Evolutionary conservation across 2,113 vertebrate species (phyloP).

Genomic region (Carassius auratus): DNA sequence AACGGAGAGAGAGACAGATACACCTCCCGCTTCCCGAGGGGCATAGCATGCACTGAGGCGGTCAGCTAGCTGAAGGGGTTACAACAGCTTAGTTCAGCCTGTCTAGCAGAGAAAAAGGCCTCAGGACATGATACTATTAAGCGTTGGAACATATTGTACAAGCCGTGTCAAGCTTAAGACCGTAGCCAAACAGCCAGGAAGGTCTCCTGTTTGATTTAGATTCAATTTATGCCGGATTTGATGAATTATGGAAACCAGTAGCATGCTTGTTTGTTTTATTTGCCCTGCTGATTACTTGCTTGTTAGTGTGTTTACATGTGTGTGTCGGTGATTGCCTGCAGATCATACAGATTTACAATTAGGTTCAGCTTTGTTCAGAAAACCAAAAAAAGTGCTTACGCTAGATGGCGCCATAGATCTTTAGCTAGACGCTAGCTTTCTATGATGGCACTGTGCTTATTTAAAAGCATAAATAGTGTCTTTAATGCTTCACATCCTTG

Average conservation of each 20-base stretch:
- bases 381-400: not conserved
- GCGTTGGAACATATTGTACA: not conserved
- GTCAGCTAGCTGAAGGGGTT: not conserved
- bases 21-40: not conserved
- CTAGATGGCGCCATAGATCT: slow-evolving; percentile 59
- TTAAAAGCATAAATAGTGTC: slow-evolving; percentile 31
- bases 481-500: slow-evolving; percentile 25
- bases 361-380: not conserved
- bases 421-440: not conserved
- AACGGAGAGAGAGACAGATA: slow-evolving; percentile 1
- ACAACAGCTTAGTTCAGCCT: slow-evolving; percentile 30
- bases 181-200: not conserved
- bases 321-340: not conserved
- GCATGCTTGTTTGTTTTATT: not conserved
- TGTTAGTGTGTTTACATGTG: slow-evolving; percentile 9
- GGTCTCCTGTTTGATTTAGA: not conserved
- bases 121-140: slow-evolving; percentile 27
- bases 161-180: slow-evolving; percentile 18
- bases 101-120: slow-evolving; percentile 21
- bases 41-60: not conserved
- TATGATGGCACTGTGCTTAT: not conserved
- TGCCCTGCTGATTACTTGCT: not conserved
- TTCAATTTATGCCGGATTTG: not conserved
- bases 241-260: not conserved
- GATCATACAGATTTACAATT: not conserved